Evolutionary conservation across 2,888 invertebrate species (phyloP), one percentile per base, ranked within the genome.

Genomic region (Orchestes rusci): DNA sequence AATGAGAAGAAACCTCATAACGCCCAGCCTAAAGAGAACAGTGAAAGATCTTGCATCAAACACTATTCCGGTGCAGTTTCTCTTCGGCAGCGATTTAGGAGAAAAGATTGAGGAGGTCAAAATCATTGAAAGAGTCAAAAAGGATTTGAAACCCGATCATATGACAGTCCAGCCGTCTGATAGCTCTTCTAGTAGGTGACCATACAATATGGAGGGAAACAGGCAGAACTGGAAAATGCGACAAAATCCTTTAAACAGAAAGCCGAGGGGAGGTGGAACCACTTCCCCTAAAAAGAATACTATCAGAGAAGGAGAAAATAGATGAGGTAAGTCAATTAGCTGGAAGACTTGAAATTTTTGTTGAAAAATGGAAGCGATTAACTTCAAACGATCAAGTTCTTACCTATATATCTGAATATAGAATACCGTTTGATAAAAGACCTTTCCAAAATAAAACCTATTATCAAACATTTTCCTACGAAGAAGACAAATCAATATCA

Each of bases 191-290:
- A 7, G 10, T 10, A 23, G 23, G 23, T 10, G 23, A 23, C 23
- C 23, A 10, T 10, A 23, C 10, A 23, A 7, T 23, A 10, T 7
- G 10, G 23, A 5, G 5, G 10, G 23, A 7, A 23, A 5, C 10
- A 23, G 23, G 10, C 30, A 8, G 12, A 30, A 30, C 7, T 35
- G 17, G 18, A 18, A 35, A 4, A 3, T 4, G 12, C 4, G 19
- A 8, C 7, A 8, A 7, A 7, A 5, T 13, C n/a, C 5, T 39
- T 46, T 56, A 30, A 56, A 55, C 43, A 33, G 53, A 16, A 54
- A 34, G 34, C 16, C 42, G 29, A n/a, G 15, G 13, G 38, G 30
- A 32, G 37, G 34, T 28, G 38, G 13, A 18, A 28, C 16, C 16
- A 16, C 12, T 7, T 3, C 7, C 19, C 4, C 16, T 3, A 18